A percentile compares a stretch with the other conserved stretches of the same genome.
Conservation (phyloP, 35 echinoderm and acorn worm species). For the Eucidaris tribuloides region DNA sequence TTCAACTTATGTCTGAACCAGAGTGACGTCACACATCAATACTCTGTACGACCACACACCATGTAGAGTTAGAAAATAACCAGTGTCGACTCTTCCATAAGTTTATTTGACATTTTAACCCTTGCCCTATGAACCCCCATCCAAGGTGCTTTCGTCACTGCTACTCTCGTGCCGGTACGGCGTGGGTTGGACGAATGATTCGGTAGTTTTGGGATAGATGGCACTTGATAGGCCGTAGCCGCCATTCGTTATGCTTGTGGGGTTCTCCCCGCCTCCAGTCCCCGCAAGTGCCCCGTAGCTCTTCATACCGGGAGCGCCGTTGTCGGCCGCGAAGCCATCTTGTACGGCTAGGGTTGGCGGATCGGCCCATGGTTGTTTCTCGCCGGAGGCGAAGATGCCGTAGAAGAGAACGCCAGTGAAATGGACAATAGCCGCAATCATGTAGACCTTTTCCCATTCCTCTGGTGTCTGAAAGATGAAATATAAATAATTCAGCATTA, state of each 20-base stretch:
- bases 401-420: slow-evolving; percentile 96
- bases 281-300: slow-evolving; percentile 32
- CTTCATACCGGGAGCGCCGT: not conserved
- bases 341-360: slow-evolving; percentile 11
- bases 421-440: slow-evolving; percentile 87
- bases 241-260: slow-evolving; percentile 24
- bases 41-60: too few species aligned
- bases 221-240: slow-evolving; percentile 8
- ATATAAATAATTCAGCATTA: too few species aligned
- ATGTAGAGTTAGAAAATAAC: too few species aligned
- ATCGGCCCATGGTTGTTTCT: slow-evolving; percentile 94
- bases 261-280: not conserved
- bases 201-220: slow-evolving; percentile 30
- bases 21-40: too few species aligned
- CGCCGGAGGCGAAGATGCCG: slow-evolving; percentile 95
- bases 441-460: slow-evolving; percentile 93
- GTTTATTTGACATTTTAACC: too few species aligned
- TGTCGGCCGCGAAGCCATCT: not conserved
- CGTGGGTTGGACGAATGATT: slow-evolving; percentile 16
- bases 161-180: not conserved
- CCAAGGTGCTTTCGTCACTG: slow-evolving; percentile 5
- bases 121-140: too few species aligned
- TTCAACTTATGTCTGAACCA: too few species aligned
- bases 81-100: too few species aligned
- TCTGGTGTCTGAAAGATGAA: slow-evolving; percentile 65